Percentiles rank a stretch among this genome's conserved stretches.
These are phyloP conservation scores for Nezara viridula DNA, from an alignment of 2,888 invertebrate genomes.

Conservation along the genomic window DNA sequence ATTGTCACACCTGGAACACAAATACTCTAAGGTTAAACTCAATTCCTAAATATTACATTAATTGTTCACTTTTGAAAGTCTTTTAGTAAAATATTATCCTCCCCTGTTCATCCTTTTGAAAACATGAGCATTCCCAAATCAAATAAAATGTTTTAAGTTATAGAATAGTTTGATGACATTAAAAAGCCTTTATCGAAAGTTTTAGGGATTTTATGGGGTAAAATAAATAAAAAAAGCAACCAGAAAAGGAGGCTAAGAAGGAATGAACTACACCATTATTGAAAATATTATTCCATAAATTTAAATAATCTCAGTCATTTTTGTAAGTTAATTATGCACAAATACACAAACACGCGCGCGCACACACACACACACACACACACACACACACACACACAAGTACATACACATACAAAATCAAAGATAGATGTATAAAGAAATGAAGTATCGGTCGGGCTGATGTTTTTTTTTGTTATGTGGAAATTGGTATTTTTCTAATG, in stretches of 20 bases:
- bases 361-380: neutral
- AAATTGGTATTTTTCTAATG: neutral
- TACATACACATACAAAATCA: neutral
- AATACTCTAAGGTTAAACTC: conserved; percentile 54
- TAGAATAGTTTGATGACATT: neutral
- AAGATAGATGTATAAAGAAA: neutral
- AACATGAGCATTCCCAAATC: neutral
- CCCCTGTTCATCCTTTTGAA: conserved; percentile 7
- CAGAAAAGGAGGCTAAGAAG: neutral
- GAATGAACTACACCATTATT: neutral
- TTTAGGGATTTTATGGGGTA: neutral
- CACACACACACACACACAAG: neutral
- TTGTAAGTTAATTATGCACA: neutral
- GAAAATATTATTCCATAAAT: neutral
- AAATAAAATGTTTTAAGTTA: neutral
- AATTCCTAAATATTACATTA: neutral
- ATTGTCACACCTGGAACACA: conserved; percentile 96
- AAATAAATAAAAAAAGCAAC: neutral
- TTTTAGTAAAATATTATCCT: neutral
- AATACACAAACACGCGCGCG: neutral
- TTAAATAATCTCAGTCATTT: neutral
- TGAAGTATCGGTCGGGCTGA: neutral
- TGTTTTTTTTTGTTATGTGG: neutral
- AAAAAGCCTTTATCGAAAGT: neutral
- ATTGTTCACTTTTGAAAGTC: conserved; percentile 40